phyloP scores from a whole-genome alignment of 2,888 invertebrate species.

The Machimus atricapillus region DNA sequence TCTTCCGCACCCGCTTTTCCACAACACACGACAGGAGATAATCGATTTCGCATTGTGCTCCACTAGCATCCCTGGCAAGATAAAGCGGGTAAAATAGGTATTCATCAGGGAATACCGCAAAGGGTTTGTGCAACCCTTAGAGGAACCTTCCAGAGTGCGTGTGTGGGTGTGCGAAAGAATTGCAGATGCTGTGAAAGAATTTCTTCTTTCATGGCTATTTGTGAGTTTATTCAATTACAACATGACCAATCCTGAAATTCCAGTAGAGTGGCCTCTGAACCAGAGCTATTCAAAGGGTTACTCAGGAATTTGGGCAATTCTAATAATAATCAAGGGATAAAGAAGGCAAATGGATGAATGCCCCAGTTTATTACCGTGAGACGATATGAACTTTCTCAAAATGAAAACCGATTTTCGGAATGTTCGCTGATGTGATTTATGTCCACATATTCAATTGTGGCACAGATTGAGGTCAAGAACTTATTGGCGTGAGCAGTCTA shows the following conservation, averaged over 20 bases:
- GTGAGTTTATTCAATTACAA: neutral
- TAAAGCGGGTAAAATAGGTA: neutral
- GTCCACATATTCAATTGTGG: neutral
- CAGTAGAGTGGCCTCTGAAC: neutral
- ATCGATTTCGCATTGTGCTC: neutral
- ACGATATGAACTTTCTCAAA: neutral
- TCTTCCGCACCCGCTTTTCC: neutral
- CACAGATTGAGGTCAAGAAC: neutral
- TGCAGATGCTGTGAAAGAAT: neutral
- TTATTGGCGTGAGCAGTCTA: neutral
- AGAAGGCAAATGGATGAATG: neutral
- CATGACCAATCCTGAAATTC: neutral
- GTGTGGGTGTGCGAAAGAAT: neutral
- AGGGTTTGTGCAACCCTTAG: neutral
- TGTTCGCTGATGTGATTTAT: neutral
- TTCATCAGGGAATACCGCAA: neutral
- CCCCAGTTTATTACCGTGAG: neutral
- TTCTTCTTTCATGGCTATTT: neutral
- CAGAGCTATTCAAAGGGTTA: neutral
- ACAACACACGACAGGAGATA: neutral
- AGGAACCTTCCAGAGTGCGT: neutral
- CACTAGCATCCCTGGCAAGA: neutral
- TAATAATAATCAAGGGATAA: neutral
- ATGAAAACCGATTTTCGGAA: neutral
- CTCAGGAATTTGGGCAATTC: neutral